These are phyloP conservation scores for Dorcus parallelipipedus DNA, from an alignment of 2,888 invertebrate species.

Conservation along the genomic window DNA sequence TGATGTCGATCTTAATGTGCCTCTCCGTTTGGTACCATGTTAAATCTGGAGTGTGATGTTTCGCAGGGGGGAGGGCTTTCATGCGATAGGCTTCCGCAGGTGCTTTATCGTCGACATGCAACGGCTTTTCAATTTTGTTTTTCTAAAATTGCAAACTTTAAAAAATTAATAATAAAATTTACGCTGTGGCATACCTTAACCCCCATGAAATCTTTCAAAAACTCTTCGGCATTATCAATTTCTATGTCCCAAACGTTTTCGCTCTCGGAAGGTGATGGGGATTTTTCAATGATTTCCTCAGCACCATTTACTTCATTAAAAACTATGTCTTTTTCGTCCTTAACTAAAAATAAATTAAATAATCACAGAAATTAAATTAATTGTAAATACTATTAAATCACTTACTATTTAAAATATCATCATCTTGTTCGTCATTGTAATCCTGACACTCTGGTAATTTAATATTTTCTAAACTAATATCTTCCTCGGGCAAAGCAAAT, in stretches of 20 bases:
- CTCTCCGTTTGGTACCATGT: conserved; percentile 40
- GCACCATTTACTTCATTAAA: too few species aligned
- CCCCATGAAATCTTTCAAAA: conserved; percentile 17
- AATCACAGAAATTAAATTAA: background rate
- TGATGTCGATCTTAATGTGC: conserved; percentile 33
- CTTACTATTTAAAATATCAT: conserved; percentile 10
- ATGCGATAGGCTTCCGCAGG: background rate
- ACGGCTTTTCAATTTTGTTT: too few species aligned
- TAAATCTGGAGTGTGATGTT: conserved; percentile 38
- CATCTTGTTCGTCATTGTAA: conserved; percentile 15
- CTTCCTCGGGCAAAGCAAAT: conserved; percentile 42
- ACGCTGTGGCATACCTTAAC: background rate
- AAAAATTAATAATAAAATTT: background rate
- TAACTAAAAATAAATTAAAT: background rate
- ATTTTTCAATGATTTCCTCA: too few species aligned
- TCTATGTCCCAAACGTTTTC: conserved; percentile 17
- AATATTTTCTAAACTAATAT: conserved; percentile 23
- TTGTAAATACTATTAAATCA: background rate
- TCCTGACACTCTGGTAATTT: conserved; percentile 22
- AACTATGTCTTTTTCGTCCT: too few species aligned
- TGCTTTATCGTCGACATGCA: too few species aligned
- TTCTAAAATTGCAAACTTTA: background rate
- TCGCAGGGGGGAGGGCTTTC: conserved; percentile 21
- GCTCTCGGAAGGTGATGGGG: background rate
- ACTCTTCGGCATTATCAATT: conserved; percentile 16